Evolutionary conservation across 2,888 invertebrate species (phyloP), one percentile per base, ranked within the genome.

Genomic region (Drosophila gaucha): DNA sequence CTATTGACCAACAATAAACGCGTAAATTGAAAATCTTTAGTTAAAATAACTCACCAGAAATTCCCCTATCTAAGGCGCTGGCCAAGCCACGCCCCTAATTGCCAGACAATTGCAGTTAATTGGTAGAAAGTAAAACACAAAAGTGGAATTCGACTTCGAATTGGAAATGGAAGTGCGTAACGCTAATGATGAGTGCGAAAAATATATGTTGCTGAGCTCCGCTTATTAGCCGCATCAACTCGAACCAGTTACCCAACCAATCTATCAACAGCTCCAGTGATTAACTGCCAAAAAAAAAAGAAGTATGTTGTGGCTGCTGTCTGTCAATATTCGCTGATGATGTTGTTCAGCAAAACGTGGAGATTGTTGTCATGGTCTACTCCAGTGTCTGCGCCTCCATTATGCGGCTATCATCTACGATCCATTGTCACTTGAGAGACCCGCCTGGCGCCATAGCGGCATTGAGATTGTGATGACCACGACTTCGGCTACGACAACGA

Each of bases 381-480:
- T 67, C 64, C 62, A 36, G 54, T 66, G 54, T 54, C 51, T 47
- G 47, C n/a, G 60, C 36, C 50, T 64, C 60, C 67, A 66, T 76
- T 67, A 49, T 75, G 56, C 38, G 64, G 36, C 67, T 80, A 82
- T 74, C 67, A 66, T 63, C 63, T 52, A 39, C 44, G 58, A 60
- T 51, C 73, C 76, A 78, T 78, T 82, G 83, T 76, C 83, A 84
- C 80, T 86, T 78, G 75, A 80, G 68, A 58, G 36, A 65, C 66
- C 66, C 59, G 78, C 64, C 65, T 86, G 86, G 86, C 86, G 86
- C 86, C 86, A 88, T 74, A 50, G 72, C 70, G 82, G 79, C 82
- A 82, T 82, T 82, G 78, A 70, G 58, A 56, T 18, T 35, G 49
- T 49, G 18, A 36, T 31, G 33, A 52, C 50, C 12, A 47, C 39